Evolutionary conservation across 2,113 vertebrate species (phyloP), one percentile per base, ranked within the genome.

Genomic region (Ancistrus triradiatus): DNA sequence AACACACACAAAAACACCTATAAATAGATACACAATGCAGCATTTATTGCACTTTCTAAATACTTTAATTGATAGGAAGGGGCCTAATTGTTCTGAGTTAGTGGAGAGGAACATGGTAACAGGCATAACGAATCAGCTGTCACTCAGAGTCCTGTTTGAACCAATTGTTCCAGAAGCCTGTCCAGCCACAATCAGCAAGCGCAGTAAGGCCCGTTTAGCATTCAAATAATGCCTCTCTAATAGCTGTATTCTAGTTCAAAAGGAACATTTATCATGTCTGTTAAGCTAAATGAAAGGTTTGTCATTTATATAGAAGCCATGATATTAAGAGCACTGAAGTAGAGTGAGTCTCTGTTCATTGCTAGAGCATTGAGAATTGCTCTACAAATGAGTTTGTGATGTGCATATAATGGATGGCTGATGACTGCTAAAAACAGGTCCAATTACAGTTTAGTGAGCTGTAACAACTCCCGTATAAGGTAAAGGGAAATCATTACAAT

Each of bases 181-280:
- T 17, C 28, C 33, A 52, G 47, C 58, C 59, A 28, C 24, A 59
- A 68, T 68, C 38, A 35, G 24, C 42, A 46, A 63, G 38, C 2
- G n/a, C 15, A 47, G 42, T 56, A 37, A 52, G 50, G 38, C 42
- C 55, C 31, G 47, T 49, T 64, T 73, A 65, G 31, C 40, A 68
- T 69, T 69, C 55, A 65, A 65, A 73, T 73, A 73, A 73, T 69
- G 66, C 56, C 28, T 28, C 63, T 60, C 66, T 61, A 69, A 65
- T 62, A 68, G 59, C 59, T 18, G 67, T 68, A 68, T 73, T 68
- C 55, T 63, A 64, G 65, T 64, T 68, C 65, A 64, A 68, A 69
- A 69, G 37, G 42, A 55, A 66, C 44, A 73, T 73, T 73, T 37
- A 65, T 65, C 60, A 65, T 63, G 63, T 68, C 56, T 64, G 61